A percentile compares a stretch with the other conserved stretches of the same genome.
Conservation (phyloP, 2,797 vertebrate species). For the Aplochiton taeniatus region DNA sequence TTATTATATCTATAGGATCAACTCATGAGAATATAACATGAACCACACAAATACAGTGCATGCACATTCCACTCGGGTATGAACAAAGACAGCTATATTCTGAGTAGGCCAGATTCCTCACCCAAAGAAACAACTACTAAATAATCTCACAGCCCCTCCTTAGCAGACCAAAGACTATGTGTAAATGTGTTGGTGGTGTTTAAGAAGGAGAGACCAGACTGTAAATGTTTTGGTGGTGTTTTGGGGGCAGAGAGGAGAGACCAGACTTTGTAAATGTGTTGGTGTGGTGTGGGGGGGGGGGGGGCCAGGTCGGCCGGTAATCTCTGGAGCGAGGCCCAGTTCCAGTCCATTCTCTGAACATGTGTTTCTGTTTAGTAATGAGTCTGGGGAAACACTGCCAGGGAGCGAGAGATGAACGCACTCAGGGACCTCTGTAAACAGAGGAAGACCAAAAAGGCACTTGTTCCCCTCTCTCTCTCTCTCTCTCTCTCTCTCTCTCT, state of each 20-base stretch:
- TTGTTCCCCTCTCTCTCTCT: neutral
- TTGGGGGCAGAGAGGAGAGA: neutral
- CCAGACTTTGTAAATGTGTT: neutral
- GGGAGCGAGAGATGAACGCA: slow-evolving; percentile 29
- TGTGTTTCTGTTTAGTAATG: slow-evolving; percentile 42
- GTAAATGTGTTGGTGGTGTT: no score
- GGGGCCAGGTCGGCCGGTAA: slow-evolving; percentile 17
- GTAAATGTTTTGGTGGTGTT: neutral
- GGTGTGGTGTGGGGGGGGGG: slow-evolving; percentile 7
- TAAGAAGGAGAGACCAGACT: neutral
- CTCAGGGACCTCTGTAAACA: slow-evolving; percentile 20
- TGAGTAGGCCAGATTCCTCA: slow-evolving; percentile 51
- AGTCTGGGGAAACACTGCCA: slow-evolving; percentile 30
- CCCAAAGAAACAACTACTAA: slow-evolving; percentile 23
- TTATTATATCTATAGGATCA: neutral
- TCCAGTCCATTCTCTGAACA: slow-evolving; percentile 6
- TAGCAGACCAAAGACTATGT: no score
- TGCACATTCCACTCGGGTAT: slow-evolving; percentile 39
- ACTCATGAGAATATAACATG: neutral
- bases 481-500: slow-evolving; percentile 17
- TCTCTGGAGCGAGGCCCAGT: slow-evolving; percentile 29
- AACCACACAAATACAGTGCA: slow-evolving; percentile 13
- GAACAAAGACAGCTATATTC: slow-evolving; percentile 46
- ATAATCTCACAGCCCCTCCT: no score
- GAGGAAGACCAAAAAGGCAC: slow-evolving; percentile 16